Conservation (phyloP, 2,888 invertebrate species). For the Mycalesis mineus region DNA sequence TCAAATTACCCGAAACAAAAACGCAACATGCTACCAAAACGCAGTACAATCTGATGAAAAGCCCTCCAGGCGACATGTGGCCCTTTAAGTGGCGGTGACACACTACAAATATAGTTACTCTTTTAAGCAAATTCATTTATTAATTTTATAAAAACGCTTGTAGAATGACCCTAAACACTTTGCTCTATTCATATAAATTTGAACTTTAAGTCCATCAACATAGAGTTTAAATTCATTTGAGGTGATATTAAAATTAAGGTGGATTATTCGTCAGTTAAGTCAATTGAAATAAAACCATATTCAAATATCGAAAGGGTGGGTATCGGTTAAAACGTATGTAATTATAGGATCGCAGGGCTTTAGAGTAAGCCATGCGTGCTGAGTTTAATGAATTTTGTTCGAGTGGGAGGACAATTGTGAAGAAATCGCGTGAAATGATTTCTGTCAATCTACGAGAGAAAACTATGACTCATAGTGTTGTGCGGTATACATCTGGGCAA, state of each 20-base stretch:
- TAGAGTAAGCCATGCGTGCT: conserved; percentile 61
- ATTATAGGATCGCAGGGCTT: conserved; percentile 64
- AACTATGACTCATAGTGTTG: too few species aligned
- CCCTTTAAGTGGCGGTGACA: conserved; percentile 75
- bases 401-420: conserved; percentile 45
- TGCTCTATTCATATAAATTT: conserved; percentile 10
- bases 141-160: conserved; percentile 41
- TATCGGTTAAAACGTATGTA: conserved; percentile 74
- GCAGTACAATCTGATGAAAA: conserved; percentile 59
- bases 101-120: conserved; percentile 74
- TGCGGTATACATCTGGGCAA: too few species aligned
- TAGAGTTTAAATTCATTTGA: conserved; percentile 23
- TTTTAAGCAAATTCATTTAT: conserved; percentile 64
- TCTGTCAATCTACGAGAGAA: background rate
- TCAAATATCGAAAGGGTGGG: conserved; percentile 68
- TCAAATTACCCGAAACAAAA: conserved; percentile 34
- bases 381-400: conserved; percentile 67
- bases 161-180: conserved; percentile 39
- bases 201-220: background rate
- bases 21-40: conserved; percentile 42
- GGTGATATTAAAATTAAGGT: background rate
- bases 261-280: conserved; percentile 34
- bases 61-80: conserved; percentile 75
- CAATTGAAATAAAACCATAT: conserved; percentile 71
- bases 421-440: conserved; percentile 26